These are phyloP conservation scores for Phylloscopus trochiloides DNA, from an alignment of 2,113 vertebrate species.

Conservation along the genomic window DNA sequence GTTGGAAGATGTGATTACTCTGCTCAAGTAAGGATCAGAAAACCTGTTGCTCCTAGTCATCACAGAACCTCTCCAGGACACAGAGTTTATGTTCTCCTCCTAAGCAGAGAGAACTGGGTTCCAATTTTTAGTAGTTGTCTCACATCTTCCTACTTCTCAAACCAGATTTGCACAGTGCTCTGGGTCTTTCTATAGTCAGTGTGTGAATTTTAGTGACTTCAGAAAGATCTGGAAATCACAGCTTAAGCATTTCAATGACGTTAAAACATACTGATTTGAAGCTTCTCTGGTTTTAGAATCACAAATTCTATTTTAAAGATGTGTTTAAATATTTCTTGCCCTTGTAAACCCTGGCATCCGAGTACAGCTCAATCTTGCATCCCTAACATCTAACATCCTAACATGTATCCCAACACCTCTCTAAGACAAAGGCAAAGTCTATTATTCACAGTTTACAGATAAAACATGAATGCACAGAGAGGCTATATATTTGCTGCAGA, in stretches of 20 bases:
- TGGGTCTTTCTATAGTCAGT: not conserved
- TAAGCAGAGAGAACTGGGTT: not conserved
- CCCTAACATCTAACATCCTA: too few species aligned
- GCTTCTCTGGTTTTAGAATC: not conserved
- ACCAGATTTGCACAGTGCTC: not conserved
- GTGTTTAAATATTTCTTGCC: not conserved
- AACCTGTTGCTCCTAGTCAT: fast-evolving
- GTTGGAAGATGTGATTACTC: not conserved
- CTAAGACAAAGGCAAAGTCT: not conserved
- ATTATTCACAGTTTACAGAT: not conserved
- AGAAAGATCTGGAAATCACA: not conserved
- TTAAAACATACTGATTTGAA: not conserved
- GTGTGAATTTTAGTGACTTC: not conserved
- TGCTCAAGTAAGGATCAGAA: not conserved
- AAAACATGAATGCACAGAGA: not conserved
- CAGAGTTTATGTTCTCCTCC: not conserved
- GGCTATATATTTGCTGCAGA: not conserved
- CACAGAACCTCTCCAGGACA: not conserved
- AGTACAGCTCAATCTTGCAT: not conserved
- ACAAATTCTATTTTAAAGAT: not conserved
- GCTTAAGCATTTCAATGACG: not conserved
- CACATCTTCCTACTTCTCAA: not conserved
- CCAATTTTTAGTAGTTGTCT: not conserved
- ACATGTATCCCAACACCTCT: not conserved
- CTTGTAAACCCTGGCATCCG: not conserved